A percentile compares a stretch with the other conserved stretches of the same genome.
Conservation (phyloP, 92 coral and sea anemone genomes). For the Umimayanthus kanabou region DNA sequence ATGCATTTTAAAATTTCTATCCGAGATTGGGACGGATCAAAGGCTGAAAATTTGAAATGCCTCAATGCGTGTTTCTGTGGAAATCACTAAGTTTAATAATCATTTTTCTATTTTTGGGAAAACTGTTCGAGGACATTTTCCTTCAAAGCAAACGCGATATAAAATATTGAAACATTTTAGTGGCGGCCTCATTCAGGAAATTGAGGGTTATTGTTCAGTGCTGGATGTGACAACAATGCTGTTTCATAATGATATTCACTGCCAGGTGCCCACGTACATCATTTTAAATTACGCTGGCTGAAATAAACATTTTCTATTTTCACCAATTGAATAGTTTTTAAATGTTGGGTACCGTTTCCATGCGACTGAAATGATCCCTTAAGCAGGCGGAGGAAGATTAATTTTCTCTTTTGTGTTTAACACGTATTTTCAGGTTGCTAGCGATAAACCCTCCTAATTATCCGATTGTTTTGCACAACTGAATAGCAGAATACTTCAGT, state of each 20-base stretch:
- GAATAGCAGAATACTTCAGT: not conserved
- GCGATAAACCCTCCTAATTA: conserved; percentile 17
- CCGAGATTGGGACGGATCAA: not conserved
- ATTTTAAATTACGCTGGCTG: conserved; percentile 20
- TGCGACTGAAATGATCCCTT: conserved; percentile 35
- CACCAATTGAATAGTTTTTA: conserved; percentile 33
- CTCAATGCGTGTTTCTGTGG: not conserved
- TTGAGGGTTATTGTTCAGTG: conserved; percentile 18
- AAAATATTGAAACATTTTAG: conserved; percentile 37
- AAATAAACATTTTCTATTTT: conserved; percentile 24
- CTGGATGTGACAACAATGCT: conserved; percentile 15
- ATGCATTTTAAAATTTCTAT: not conserved
- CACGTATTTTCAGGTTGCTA: conserved; percentile 28
- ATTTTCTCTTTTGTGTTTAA: conserved; percentile 22
- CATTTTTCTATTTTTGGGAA: conserved; percentile 17
- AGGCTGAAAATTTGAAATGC: too few relatives aligned
- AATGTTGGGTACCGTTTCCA: conserved; percentile 26
- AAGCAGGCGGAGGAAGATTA: conserved; percentile 35
- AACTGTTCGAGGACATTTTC: conserved; percentile 16
- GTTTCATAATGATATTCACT: not conserved
- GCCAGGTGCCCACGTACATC: conserved; percentile 33
- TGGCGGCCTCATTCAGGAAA: conserved; percentile 23
- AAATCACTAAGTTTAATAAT: conserved; percentile 5
- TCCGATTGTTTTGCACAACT: not conserved
- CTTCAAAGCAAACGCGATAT: conserved; percentile 30